Percentiles rank a stretch among this genome's conserved stretches.
These are phyloP conservation scores for Megastigmus dorsalis DNA, from an alignment of 2,888 invertebrate genomes.

Conservation along the genomic window DNA sequence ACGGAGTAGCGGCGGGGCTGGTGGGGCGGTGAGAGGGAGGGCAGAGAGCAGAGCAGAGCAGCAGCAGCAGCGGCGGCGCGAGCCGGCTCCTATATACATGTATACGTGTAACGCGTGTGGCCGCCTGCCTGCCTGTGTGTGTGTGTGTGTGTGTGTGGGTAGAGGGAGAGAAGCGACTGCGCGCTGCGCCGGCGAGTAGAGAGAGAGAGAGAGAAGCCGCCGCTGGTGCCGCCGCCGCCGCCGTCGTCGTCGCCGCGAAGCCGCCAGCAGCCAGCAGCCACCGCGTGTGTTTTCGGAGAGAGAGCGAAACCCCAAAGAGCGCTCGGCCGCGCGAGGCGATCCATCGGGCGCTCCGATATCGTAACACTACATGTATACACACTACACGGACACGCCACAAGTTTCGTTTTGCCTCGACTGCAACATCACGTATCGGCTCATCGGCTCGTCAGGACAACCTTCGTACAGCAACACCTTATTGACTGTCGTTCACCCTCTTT, in stretches of 20 bases:
- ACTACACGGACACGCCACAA: not conserved
- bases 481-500: not conserved
- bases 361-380: not conserved
- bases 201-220: too few relatives aligned
- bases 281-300: not conserved
- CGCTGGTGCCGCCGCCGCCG: slow-evolving; percentile 6
- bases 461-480: too few relatives aligned
- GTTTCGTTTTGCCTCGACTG: too few relatives aligned
- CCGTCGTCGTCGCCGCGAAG: not conserved
- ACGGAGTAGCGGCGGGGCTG: slow-evolving; percentile 11
- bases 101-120: too few relatives aligned
- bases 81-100: too few relatives aligned
- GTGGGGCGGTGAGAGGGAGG: not conserved
- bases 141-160: too few relatives aligned
- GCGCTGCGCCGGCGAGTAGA: slow-evolving; percentile 25
- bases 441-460: too few relatives aligned
- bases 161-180: slow-evolving; percentile 1
- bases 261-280: too few relatives aligned
- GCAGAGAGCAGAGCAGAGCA: not conserved
- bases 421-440: too few relatives aligned
- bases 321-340: slow-evolving; percentile 53
- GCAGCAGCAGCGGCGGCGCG: not conserved
- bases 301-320: slow-evolving; percentile 51
- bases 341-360: slow-evolving; percentile 30
- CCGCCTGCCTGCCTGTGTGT: too few relatives aligned